phyloP scores from a whole-genome alignment of 1,140 invertebrate genomes.

The Conus betulinus region DNA sequence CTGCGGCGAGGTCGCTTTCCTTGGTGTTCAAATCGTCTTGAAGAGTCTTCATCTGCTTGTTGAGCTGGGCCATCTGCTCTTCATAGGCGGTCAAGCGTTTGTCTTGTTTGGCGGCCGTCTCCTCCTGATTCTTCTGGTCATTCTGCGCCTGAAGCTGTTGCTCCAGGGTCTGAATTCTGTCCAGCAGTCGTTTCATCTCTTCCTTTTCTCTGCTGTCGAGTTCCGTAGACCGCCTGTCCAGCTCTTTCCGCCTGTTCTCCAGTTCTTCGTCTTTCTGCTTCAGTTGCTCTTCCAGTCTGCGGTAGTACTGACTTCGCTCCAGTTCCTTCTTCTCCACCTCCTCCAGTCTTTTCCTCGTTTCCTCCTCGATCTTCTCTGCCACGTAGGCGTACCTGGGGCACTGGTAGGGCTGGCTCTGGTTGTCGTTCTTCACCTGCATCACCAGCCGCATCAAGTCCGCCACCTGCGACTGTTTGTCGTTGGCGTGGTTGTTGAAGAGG shows the following conservation, averaged over 20 bases:
- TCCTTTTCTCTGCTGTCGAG: background rate
- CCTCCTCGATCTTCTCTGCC: conserved; percentile 18
- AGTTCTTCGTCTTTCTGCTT: background rate
- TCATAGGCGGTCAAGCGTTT: background rate
- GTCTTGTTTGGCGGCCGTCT: background rate
- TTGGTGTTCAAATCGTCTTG: too few relatives aligned
- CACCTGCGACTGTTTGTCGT: conserved; percentile 20
- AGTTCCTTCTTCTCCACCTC: conserved; percentile 19
- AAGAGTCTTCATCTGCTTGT: too few relatives aligned
- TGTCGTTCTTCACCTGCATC: background rate
- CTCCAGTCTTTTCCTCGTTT: background rate
- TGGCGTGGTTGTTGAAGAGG: conserved; percentile 18
- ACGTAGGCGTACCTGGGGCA: conserved; percentile 24
- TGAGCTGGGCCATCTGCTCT: background rate
- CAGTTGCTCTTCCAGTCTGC: background rate
- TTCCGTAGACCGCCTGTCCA: background rate
- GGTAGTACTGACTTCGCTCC: background rate
- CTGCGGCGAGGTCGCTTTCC: background rate
- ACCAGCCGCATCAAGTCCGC: background rate
- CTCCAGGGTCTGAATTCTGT: background rate
- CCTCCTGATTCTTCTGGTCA: background rate
- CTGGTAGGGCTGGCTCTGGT: conserved; percentile 12
- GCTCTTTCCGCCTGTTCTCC: background rate
- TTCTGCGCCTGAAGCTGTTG: background rate
- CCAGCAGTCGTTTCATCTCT: background rate